Conservation (phyloP, 2,113 vertebrate species). For the Antidorcas marsupialis region DNA sequence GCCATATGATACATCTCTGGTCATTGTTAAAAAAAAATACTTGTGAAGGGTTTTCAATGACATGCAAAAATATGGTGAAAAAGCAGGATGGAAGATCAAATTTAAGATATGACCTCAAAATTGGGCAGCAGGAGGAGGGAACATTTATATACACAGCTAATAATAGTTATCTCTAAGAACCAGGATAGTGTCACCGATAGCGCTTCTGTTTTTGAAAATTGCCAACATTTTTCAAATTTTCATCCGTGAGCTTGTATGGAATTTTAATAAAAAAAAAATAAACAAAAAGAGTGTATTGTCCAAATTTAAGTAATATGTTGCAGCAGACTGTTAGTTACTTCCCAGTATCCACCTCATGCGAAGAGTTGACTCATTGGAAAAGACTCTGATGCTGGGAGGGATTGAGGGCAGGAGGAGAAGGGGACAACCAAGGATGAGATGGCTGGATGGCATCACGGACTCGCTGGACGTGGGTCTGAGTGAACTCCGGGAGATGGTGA, state of each 20-base stretch:
- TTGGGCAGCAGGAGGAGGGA: neutral
- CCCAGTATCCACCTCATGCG: too few relatives aligned
- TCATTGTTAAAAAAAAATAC: neutral
- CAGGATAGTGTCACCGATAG: neutral
- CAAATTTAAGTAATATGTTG: too few relatives aligned
- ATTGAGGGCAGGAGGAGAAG: too few relatives aligned
- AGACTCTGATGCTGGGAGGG: too few relatives aligned
- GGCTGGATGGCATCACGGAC: too few relatives aligned
- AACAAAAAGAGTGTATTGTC: neutral
- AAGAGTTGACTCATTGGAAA: too few relatives aligned
- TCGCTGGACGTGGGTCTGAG: too few relatives aligned
- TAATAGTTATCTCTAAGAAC: neutral
- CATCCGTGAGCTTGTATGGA: neutral
- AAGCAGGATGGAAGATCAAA: conserved; percentile 1
- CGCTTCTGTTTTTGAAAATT: neutral
- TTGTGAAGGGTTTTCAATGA: neutral
- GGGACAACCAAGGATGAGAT: too few relatives aligned
- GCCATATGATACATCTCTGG: neutral
- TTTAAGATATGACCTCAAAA: neutral
- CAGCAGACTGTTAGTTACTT: too few relatives aligned
- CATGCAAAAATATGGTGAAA: neutral
- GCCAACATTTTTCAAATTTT: neutral
- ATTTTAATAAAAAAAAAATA: neutral
- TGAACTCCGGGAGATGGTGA: too few relatives aligned
- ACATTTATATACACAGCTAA: neutral